phyloP scores from a whole-genome alignment of 2,113 vertebrate genomes.

The Lonchura striata region DNA sequence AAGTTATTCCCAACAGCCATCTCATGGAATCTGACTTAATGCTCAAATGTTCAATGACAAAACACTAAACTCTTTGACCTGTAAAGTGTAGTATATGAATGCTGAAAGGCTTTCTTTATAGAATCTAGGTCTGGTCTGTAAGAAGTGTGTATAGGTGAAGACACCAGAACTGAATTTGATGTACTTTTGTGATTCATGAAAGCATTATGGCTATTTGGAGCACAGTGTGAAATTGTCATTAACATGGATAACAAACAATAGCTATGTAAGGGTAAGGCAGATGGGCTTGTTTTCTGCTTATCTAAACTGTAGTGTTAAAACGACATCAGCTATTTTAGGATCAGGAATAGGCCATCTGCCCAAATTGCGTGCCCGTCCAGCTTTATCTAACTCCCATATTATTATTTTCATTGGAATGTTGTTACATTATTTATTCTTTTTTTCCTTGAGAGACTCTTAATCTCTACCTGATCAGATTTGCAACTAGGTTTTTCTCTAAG shows the following conservation, averaged over 20 bases:
- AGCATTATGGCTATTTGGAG: neutral
- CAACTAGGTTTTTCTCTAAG: neutral
- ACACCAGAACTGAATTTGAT: neutral
- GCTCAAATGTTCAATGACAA: neutral
- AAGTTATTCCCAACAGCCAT: neutral
- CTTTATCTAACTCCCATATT: neutral
- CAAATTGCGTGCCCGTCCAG: slow-evolving; percentile 5
- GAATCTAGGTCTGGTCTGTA: neutral
- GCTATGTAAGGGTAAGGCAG: slow-evolving; percentile 34
- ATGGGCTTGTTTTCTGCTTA: slow-evolving; percentile 59
- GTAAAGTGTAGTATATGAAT: neutral
- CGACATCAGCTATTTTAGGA: slow-evolving; percentile 59
- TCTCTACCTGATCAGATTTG: neutral
- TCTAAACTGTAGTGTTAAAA: slow-evolving; percentile 46
- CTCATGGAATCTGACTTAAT: neutral
- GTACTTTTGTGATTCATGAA: neutral
- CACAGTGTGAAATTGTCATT: slow-evolving; percentile 18
- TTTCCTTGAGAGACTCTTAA: neutral
- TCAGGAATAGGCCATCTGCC: slow-evolving; percentile 60
- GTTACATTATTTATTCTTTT: neutral
- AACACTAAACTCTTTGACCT: neutral
- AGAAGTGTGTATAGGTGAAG: neutral
- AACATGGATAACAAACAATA: neutral
- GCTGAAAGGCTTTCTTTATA: neutral
- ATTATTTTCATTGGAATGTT: slow-evolving; percentile 12